Base-by-base conservation (phyloP, 2,888 invertebrate species). In the Caenorhabditis sp. region DNA sequence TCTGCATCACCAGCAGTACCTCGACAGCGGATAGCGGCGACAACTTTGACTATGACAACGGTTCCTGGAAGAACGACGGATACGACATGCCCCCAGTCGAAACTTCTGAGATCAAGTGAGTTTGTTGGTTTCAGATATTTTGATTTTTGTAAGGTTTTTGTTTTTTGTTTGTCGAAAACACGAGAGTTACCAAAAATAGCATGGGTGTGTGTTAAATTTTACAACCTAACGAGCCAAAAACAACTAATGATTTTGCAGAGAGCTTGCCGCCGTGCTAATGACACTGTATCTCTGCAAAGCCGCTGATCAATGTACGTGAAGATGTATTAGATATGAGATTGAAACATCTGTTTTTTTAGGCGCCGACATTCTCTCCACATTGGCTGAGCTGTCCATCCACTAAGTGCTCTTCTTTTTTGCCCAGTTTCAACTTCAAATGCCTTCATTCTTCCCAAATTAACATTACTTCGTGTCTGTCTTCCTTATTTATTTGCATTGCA, bases 51-150 rank as follows among this genome's bases (percentile, higher is more conserved):
- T 51, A 80, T 50, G 74, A 80, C 37, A 74, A 60, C 32, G 28
- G 40, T 5, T 8, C 58, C n/a, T 81, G 81, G 81, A 76, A 71
- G 11, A 67, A 65, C 32, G 65, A 67, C n/a, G 70, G 81, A 13
- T 81, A 81, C 24, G 81, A 81, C 20, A 55, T 60, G 56, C 74
- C 68, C 20, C 61, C 70, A 28, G 40, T 60, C 0, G 60, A 70
- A 61, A 32, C 53, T 22, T 53, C 44, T 1, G 65, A 80, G 18
- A 20, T 56, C 9, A 72, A 80, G 72, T 80, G 26, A 20, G 72
- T 56, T 40, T 35, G 24, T 40, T 51, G 18, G 18, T 35, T 47
- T 40, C 13, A 15, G 40, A 40, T 6, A n/a, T n/a, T n/a, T n/a
- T n/a, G n/a, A n/a, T n/a, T n/a, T n/a, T n/a, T n/a, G n/a, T 13